Conservation (phyloP, 2,113 vertebrate genomes). For the Zosterops lateralis region DNA sequence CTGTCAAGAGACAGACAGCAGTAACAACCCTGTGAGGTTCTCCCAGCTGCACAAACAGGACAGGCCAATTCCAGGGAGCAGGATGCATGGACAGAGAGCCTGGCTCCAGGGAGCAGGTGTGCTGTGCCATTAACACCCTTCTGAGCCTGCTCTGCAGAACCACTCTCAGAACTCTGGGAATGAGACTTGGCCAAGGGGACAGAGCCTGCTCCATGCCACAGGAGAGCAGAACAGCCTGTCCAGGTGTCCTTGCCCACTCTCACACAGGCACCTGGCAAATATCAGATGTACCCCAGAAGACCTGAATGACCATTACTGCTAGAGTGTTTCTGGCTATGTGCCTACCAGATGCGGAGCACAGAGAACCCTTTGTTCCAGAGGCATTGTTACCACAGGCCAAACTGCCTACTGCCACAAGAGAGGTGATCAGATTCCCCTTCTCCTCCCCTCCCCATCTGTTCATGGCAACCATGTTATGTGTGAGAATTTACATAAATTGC, state of each 20-base stretch:
- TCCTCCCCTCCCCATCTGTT: conserved; percentile 69
- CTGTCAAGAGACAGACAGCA: not conserved
- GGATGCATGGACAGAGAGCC: not conserved
- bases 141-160: not conserved
- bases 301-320: conserved; percentile 49
- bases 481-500: conserved; percentile 67
- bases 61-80: not conserved
- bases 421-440: conserved; percentile 67
- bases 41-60: not conserved
- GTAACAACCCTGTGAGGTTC: not conserved
- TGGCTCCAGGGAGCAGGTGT: not conserved
- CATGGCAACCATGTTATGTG: not conserved
- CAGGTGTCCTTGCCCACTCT: not conserved
- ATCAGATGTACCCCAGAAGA: conserved; percentile 36
- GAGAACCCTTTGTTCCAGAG: conserved; percentile 64
- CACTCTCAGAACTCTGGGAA: not conserved
- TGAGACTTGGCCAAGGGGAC: not conserved
- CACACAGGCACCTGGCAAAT: not conserved
- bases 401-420: conserved; percentile 55
- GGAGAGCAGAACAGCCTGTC: not conserved
- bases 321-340: conserved; percentile 29
- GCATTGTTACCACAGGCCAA: conserved; percentile 57
- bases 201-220: not conserved
- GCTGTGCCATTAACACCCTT: not conserved
- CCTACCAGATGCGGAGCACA: conserved; percentile 63